phyloP scores from a whole-genome alignment of 2,113 vertebrate genomes.

The Polypterus senegalus region DNA sequence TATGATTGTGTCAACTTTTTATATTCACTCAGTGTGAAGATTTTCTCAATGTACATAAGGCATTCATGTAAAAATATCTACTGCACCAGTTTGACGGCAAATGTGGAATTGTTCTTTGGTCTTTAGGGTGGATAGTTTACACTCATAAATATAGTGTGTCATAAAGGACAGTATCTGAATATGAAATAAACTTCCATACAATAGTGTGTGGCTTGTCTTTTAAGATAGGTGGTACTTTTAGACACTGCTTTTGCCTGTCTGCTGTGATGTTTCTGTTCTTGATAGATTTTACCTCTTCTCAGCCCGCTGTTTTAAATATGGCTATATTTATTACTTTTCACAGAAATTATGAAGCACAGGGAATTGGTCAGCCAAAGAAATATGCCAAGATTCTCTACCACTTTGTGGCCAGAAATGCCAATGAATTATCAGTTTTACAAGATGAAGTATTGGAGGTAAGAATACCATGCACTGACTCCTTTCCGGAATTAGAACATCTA shows the following conservation, averaged over 20 bases:
- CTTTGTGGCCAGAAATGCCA: conserved; percentile 82
- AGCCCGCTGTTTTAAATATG: background rate
- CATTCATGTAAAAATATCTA: too few relatives aligned
- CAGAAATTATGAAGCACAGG: conserved; percentile 58
- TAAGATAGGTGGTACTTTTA: background rate
- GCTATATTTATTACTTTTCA: background rate
- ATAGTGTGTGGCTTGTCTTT: background rate
- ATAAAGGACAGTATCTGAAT: background rate
- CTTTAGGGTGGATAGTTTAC: too few relatives aligned
- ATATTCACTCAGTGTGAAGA: too few relatives aligned
- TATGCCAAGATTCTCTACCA: conserved; percentile 78
- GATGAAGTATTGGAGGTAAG: conserved; percentile 83
- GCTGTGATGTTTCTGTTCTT: background rate
- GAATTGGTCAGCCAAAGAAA: conserved; percentile 40
- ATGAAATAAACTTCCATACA: background rate
- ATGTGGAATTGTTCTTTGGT: too few relatives aligned
- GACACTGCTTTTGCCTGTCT: background rate
- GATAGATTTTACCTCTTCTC: background rate
- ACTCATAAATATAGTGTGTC: too few relatives aligned
- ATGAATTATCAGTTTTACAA: conserved; percentile 81
- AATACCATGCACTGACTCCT: background rate
- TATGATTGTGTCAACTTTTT: too few relatives aligned
- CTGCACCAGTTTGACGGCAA: too few relatives aligned
- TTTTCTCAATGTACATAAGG: too few relatives aligned
- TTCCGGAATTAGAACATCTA: background rate